A percentile compares a stretch with the other conserved stretches of the same genome.
phyloP scores from a whole-genome alignment of 2,113 vertebrate species.

The Petrocephalus zakoni region DNA sequence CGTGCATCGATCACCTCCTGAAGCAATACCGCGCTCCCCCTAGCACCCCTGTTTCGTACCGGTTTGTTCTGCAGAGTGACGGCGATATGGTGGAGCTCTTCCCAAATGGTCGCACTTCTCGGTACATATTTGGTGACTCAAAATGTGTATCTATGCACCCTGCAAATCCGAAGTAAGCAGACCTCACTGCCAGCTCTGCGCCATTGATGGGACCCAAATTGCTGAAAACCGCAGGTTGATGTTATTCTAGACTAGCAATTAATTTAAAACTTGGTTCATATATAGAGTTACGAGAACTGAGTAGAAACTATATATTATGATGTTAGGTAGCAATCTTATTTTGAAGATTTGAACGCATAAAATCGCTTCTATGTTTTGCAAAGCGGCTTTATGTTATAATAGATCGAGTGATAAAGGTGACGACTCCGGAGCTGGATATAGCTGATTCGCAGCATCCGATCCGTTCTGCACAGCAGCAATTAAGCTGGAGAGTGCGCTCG shows the following conservation, averaged over 20 bases:
- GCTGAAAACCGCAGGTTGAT: neutral
- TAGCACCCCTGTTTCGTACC: neutral
- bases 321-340: neutral
- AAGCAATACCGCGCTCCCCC: neutral
- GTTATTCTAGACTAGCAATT: neutral
- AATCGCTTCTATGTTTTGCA: neutral
- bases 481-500: neutral
- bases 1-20: slow-evolving; percentile 35
- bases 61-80: slow-evolving; percentile 28
- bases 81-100: slow-evolving; percentile 32
- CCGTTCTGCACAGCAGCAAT: neutral
- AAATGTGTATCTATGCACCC: neutral
- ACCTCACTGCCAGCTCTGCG: neutral
- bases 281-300: neutral
- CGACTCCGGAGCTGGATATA: no score
- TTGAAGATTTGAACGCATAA: neutral
- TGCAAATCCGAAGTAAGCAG: neutral
- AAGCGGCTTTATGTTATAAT: neutral
- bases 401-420: no score
- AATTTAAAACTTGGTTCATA: neutral
- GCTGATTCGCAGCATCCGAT: no score
- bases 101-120: neutral
- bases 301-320: neutral
- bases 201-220: neutral
- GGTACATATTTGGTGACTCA: neutral